phyloP scores from a whole-genome alignment of 2,888 invertebrate genomes.

The Callimorpha dominula region DNA sequence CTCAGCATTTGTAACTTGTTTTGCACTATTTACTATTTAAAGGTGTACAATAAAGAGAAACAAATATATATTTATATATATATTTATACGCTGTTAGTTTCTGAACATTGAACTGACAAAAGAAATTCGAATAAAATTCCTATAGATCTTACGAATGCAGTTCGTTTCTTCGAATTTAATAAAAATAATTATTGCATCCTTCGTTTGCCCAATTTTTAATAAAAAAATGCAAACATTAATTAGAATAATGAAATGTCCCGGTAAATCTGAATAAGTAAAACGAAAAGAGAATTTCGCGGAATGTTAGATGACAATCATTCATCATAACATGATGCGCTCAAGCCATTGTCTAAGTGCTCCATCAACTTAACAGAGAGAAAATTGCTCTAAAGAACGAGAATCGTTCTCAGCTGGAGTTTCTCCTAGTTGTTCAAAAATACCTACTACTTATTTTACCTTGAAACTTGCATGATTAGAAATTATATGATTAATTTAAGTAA shows the following conservation, averaged over 20 bases:
- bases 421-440: too few relatives aligned
- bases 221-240: neutral
- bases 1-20: too few relatives aligned
- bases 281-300: slow-evolving; percentile 21
- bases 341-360: slow-evolving; percentile 19
- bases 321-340: slow-evolving; percentile 23
- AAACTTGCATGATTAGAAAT: too few relatives aligned
- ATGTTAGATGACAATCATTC: slow-evolving; percentile 18
- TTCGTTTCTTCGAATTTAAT: neutral
- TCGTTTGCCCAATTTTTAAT: neutral
- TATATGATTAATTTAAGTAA: too few relatives aligned
- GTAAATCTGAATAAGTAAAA: slow-evolving; percentile 23
- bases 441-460: too few relatives aligned
- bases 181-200: neutral
- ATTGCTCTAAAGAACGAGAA: slow-evolving; percentile 13
- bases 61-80: too few relatives aligned
- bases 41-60: too few relatives aligned
- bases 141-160: neutral
- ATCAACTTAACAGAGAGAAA: slow-evolving; percentile 15
- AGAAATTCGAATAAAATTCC: neutral
- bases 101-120: neutral
- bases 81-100: too few relatives aligned
- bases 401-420: slow-evolving; percentile 2
- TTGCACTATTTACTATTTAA: too few relatives aligned
- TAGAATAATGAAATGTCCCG: slow-evolving; percentile 18